Base-by-base conservation (phyloP, 2,888 invertebrate species). In the Doris montereyensis region DNA sequence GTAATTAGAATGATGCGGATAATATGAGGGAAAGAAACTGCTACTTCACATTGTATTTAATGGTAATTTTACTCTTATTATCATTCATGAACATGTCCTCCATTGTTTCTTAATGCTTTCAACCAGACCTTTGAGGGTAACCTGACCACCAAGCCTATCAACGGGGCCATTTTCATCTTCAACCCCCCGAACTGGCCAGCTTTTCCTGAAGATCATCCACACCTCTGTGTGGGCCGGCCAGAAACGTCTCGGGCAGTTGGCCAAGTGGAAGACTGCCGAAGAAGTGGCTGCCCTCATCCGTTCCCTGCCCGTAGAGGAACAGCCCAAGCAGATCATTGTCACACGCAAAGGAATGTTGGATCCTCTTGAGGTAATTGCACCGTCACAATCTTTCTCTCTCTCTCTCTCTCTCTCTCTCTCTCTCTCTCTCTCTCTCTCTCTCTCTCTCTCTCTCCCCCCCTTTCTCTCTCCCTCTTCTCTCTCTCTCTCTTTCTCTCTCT, bases 151-250 rank as follows among this genome's bases (percentile, higher is more conserved):
- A 99, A 99, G 91, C 99, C 99, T 0, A 99, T 99, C 89, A 99
- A 99, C 92, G 99, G 99, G 1, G 99, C 99, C 80, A 99, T 99
- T 92, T 99, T 99, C 92, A 99, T 99, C 86, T 99, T 99, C 93
- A 99, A 99, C 93, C 99, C n/a, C 99, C 5, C 94, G 99, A 82
- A 99, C 99, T 0, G 99, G 99, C 24, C 99, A 99, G 91, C 93
- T 99, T 72, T 99, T 99, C 94, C 93, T 99, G 85, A 99, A 99
- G 93, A 99, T 99, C 89, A 99, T 99, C 92, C 99, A 99, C 92
- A 99, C 99, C 0, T 98, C 98, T 3, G 99, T 99, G 70, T 99
- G 99, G 99, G 99, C 99, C 0, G 99, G 99, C 60, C 99, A 99
- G 93, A 99, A 99, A 92, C 99, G 99, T 96, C 94, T 99, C 5